Evolutionary conservation across 2,888 invertebrate species (phyloP).

Genomic region (Tipula helvola): DNA sequence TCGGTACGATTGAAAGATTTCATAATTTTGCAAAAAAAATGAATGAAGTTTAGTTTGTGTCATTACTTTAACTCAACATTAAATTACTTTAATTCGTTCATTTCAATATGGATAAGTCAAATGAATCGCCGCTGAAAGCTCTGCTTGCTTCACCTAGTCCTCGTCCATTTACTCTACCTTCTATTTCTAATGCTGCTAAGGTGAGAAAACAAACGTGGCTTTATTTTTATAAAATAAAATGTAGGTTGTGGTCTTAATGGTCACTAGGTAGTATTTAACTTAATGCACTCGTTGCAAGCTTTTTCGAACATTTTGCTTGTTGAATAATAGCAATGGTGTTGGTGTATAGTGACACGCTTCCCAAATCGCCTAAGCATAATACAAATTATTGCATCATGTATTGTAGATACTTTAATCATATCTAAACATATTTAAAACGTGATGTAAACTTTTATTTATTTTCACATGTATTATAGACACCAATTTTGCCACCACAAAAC

Average conservation of each 20-base stretch:
- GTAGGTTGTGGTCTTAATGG: no score
- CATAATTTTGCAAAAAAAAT: not conserved
- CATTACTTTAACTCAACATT: not conserved
- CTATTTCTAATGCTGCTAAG: not conserved
- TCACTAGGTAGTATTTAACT: no score
- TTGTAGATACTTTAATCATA: no score
- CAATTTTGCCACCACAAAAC: constrained; percentile 35
- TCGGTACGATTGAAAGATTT: not conserved
- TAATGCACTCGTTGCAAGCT: no score
- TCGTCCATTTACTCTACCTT: constrained; percentile 18
- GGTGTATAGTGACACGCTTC: no score
- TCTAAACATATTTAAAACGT: no score
- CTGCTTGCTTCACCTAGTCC: constrained; percentile 32
- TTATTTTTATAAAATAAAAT: no score
- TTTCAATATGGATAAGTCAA: constrained; percentile 19
- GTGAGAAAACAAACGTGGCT: not conserved
- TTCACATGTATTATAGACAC: not conserved
- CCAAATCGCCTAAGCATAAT: no score
- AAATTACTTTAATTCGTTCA: not conserved
- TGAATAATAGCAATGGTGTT: no score
- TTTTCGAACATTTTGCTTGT: no score
- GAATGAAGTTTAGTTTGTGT: not conserved
- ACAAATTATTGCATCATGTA: no score
- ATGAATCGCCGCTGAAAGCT: constrained; percentile 28
- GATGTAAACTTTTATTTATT: not conserved